Conservation (phyloP, 2,113 vertebrate genomes). For the Bolborhynchus lineola region DNA sequence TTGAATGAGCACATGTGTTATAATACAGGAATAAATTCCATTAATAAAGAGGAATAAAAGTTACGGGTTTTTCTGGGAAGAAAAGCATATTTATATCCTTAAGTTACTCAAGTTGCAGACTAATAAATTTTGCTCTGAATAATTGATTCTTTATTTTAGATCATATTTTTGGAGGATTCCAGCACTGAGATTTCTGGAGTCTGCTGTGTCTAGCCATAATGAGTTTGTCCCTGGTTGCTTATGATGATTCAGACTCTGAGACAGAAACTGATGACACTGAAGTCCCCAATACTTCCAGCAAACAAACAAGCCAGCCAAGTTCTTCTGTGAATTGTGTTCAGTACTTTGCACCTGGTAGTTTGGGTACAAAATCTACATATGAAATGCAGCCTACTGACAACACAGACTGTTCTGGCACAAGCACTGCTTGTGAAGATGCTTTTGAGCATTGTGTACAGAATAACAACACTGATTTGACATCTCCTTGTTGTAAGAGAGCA, state of each 20-base stretch:
- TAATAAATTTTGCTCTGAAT: slow-evolving; percentile 15
- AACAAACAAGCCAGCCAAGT: neutral
- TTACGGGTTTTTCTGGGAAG: neutral
- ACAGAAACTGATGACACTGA: slow-evolving; percentile 59
- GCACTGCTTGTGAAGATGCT: neutral
- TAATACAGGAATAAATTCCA: neutral
- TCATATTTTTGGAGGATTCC: slow-evolving; percentile 32
- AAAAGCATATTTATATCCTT: neutral
- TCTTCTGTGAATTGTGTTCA: neutral
- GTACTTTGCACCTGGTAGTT: neutral
- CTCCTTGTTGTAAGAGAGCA: neutral
- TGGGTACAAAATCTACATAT: neutral
- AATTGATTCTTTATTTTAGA: slow-evolving; percentile 56
- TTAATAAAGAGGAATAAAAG: neutral
- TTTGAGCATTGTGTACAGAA: neutral
- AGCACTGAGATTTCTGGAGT: neutral
- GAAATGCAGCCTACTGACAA: neutral
- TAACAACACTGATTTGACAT: neutral
- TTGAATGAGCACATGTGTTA: neutral
- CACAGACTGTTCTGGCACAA: neutral
- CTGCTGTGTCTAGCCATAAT: slow-evolving; percentile 60
- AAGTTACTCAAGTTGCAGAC: neutral
- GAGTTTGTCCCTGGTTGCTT: slow-evolving; percentile 85
- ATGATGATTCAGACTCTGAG: slow-evolving; percentile 90
- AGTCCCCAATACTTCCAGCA: neutral